A percentile compares a stretch with the other conserved stretches of the same genome.
Conservation (phyloP, 1,140 invertebrate species). For the Zaprionus kolodkinae region DNA sequence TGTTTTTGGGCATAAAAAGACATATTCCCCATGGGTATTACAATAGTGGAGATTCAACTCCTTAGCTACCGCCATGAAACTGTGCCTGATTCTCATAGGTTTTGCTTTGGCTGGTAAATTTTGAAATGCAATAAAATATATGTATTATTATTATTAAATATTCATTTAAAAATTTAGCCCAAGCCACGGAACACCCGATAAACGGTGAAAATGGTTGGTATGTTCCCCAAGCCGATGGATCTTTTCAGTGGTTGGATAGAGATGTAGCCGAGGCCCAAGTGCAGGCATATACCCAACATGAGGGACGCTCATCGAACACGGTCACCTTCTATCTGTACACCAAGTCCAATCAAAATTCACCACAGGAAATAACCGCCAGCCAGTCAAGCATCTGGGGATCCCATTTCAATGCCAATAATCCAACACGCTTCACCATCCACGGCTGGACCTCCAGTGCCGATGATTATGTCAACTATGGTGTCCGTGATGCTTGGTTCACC, state of each 20-base stretch:
- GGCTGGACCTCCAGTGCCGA: constrained; percentile 72
- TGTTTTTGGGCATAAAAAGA: constrained; percentile 56
- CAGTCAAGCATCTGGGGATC: constrained; percentile 51
- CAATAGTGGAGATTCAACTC: constrained; percentile 53
- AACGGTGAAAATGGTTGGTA: constrained; percentile 76
- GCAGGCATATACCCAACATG: constrained; percentile 23
- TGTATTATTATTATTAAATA: neutral
- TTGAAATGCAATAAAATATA: too few relatives aligned
- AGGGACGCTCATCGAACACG: constrained; percentile 56
- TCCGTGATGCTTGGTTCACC: constrained; percentile 84
- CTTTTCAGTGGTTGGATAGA: constrained; percentile 65
- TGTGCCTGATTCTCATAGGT: constrained; percentile 56
- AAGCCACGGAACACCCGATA: constrained; percentile 54
- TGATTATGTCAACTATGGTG: constrained; percentile 65
- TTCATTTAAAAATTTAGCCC: constrained; percentile 34
- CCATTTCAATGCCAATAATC: constrained; percentile 69
- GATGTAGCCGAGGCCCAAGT: constrained; percentile 63
- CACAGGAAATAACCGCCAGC: neutral
- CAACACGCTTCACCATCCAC: constrained; percentile 79
- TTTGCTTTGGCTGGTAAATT: constrained; percentile 66
- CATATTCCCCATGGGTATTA: neutral
- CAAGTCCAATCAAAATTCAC: constrained; percentile 52
- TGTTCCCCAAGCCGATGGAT: constrained; percentile 67
- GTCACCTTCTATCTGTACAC: constrained; percentile 82
- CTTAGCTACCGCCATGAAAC: constrained; percentile 59